phyloP scores from a whole-genome alignment of 2,797 vertebrate species.

The Anguilla marmorata region DNA sequence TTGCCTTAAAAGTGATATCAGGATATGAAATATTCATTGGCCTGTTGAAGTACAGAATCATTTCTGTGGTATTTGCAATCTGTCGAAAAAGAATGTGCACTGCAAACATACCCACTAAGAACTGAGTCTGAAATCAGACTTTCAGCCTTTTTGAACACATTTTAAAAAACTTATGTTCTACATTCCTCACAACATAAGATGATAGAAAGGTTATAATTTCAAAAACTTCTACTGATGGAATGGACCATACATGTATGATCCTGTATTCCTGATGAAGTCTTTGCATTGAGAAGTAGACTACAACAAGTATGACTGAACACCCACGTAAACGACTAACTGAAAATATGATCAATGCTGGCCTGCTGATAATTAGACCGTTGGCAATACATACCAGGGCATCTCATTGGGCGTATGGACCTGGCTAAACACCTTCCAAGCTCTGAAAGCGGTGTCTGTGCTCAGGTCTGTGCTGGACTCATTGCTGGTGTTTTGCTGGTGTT shows the following conservation, averaged over 20 bases:
- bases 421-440: not conserved
- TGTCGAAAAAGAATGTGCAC: conserved; percentile 1
- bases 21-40: conserved; percentile 80
- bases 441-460: not conserved
- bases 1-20: conserved; percentile 76
- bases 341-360: not conserved
- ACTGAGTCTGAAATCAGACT: conserved; percentile 13
- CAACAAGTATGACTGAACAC: not conserved
- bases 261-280: not conserved
- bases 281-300: not conserved
- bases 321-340: not conserved
- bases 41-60: conserved; percentile 55
- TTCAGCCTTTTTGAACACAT: not conserved
- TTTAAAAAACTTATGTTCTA: not conserved
- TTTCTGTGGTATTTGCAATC: conserved; percentile 24
- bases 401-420: not conserved
- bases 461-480: not conserved
- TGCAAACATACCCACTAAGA: not conserved
- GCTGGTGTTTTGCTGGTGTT: not conserved
- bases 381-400: not conserved
- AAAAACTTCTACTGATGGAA: not conserved
- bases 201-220: not conserved
- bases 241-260: not conserved
- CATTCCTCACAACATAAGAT: not conserved
- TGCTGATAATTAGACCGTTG: not conserved